Evolutionary conservation across 2,113 vertebrate genomes (phyloP).

Genomic region (Alaudala cheleensis): DNA sequence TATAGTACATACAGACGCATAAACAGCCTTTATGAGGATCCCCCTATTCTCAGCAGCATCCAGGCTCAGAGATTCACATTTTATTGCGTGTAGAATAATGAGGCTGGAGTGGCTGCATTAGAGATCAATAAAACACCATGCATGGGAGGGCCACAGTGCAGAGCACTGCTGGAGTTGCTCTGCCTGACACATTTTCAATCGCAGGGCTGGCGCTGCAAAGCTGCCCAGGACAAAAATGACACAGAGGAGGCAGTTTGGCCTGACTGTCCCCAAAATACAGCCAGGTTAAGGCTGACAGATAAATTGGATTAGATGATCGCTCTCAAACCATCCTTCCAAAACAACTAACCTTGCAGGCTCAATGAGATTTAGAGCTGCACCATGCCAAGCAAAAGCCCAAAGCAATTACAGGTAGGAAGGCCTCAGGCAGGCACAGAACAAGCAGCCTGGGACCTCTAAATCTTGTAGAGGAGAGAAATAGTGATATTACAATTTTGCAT

Average conservation of each 20-base stretch:
- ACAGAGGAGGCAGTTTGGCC: neutral
- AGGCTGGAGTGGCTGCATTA: conserved; percentile 26
- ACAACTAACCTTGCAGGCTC: conserved; percentile 21
- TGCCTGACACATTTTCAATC: neutral
- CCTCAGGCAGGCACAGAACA: conserved; percentile 51
- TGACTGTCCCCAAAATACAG: neutral
- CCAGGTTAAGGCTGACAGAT: neutral
- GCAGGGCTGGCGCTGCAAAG: neutral
- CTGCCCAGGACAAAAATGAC: neutral
- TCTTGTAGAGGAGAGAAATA: conserved; percentile 50
- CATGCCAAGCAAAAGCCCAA: conserved; percentile 43
- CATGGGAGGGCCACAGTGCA: neutral
- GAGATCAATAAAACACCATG: conserved; percentile 41
- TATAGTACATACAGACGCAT: conserved; percentile 16
- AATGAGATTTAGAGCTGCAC: conserved; percentile 47
- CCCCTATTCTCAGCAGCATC: neutral
- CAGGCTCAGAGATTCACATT: neutral
- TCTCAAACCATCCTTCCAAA: conserved; percentile 22
- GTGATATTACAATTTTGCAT: conserved; percentile 35
- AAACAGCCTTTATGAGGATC: conserved; percentile 38
- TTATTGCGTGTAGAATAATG: conserved; percentile 40
- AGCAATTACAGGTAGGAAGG: conserved; percentile 70
- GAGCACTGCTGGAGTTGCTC: neutral
- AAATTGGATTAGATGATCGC: conserved; percentile 19
- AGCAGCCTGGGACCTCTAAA: conserved; percentile 56